phyloP scores from a whole-genome alignment of 2,888 invertebrate species.

The Parapristionchus giblindavisi region DNA sequence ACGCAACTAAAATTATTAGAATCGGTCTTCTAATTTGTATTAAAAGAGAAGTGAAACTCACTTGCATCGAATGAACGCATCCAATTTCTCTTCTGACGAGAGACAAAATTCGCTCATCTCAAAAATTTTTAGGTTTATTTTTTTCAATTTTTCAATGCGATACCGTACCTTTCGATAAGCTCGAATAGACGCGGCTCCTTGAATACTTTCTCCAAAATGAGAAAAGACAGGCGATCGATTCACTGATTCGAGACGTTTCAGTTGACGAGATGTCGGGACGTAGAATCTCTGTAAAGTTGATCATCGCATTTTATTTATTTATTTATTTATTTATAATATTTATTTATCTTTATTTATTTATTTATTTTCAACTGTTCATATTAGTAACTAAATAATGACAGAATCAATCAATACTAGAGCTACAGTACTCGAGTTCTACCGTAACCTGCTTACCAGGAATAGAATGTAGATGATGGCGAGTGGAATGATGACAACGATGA shows the following conservation, averaged over 20 bases:
- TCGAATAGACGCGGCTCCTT: conserved; percentile 73
- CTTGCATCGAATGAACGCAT: conserved; percentile 22
- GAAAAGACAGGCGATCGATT: conserved; percentile 67
- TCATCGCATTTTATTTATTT: too few species aligned
- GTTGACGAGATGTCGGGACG: conserved; percentile 89
- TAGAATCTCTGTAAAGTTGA: conserved; percentile 80
- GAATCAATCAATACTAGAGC: background rate
- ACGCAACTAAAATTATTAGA: too few species aligned
- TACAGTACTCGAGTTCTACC: background rate
- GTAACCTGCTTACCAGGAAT: conserved; percentile 48
- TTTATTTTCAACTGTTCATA: too few species aligned
- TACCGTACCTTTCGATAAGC: conserved; percentile 58
- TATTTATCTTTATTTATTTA: too few species aligned
- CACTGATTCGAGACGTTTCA: conserved; percentile 63
- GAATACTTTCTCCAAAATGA: conserved; percentile 67
- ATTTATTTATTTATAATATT: too few species aligned
- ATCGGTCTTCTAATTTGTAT: too few species aligned
- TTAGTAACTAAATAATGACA: background rate
- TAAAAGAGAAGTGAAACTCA: too few species aligned
- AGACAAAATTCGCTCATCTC: conserved; percentile 19
- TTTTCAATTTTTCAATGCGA: background rate
- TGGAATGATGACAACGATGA: conserved; percentile 60
- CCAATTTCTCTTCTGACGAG: conserved; percentile 5
- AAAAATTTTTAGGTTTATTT: background rate
- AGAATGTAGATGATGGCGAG: conserved; percentile 57